Conservation (phyloP, 2,113 vertebrate species). For the Glaucidium brasilianum region DNA sequence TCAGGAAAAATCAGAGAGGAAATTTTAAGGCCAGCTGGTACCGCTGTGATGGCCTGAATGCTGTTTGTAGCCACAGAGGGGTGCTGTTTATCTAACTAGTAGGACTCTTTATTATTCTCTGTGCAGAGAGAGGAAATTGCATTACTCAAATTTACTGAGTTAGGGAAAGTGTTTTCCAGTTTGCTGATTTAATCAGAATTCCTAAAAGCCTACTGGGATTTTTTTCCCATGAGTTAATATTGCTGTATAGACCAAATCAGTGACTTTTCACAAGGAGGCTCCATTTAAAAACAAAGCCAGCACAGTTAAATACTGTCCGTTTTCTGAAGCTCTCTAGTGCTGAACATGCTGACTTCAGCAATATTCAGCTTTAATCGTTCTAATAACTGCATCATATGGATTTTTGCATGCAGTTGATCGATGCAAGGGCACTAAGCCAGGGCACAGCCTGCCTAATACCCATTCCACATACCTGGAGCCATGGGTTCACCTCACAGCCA, state of each 20-base stretch:
- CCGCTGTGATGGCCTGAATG: not conserved
- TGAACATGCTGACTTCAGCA: not conserved
- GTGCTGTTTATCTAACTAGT: conserved; percentile 11
- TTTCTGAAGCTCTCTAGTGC: not conserved
- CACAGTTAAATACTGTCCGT: not conserved
- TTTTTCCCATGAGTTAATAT: not conserved
- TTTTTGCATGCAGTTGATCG: not conserved
- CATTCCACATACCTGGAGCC: not conserved
- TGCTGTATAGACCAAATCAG: not conserved
- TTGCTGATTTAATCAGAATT: not conserved
- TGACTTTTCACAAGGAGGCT: not conserved
- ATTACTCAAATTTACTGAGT: not conserved
- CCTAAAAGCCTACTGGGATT: not conserved
- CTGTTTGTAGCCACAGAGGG: conserved; percentile 10
- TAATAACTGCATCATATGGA: not conserved
- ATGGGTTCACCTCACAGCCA: not conserved
- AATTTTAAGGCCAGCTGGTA: not conserved
- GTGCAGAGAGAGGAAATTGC: not conserved
- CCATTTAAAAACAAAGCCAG: not conserved
- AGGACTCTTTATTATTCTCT: not conserved
- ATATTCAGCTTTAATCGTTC: not conserved
- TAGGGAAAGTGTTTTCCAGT: not conserved
- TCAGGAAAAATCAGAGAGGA: not conserved
- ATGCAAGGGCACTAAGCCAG: not conserved
- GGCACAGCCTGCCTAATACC: not conserved